Evolutionary conservation across 1,140 invertebrate genomes (phyloP).

Genomic region (Danaus melanippus): DNA sequence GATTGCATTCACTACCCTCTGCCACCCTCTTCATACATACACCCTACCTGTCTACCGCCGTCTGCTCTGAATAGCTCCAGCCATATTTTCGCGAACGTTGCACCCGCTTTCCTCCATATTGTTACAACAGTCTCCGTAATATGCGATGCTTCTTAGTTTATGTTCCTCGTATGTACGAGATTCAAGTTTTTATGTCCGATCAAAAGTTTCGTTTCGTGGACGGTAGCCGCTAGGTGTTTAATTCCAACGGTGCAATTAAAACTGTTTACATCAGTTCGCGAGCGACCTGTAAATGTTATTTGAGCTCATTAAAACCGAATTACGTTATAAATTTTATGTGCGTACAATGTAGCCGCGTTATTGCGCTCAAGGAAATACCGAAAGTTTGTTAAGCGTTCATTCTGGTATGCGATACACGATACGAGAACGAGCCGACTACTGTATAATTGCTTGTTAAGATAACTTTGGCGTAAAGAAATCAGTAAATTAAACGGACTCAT

Average conservation of each 20-base stretch:
- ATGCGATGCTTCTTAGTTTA: too few species aligned
- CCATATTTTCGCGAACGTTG: conserved; percentile 20
- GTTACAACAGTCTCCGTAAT: too few species aligned
- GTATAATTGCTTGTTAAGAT: conserved; percentile 10
- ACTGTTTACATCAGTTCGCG: conserved; percentile 53
- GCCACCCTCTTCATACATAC: conserved; percentile 39
- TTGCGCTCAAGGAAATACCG: conserved; percentile 42
- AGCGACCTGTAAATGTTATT: conserved; percentile 62
- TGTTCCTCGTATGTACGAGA: too few species aligned
- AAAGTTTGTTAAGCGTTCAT: conserved; percentile 43
- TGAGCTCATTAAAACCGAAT: conserved; percentile 59
- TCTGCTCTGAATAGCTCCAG: conserved; percentile 27
- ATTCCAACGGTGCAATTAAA: conserved; percentile 51
- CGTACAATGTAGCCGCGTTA: conserved; percentile 47
- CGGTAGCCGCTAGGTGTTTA: conserved; percentile 30
- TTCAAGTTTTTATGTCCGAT: conserved; percentile 11
- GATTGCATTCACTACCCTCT: conserved; percentile 67
- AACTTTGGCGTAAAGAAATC: conserved; percentile 7
- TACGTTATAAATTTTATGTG: conserved; percentile 62
- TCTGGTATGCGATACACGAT: conserved; percentile 27
- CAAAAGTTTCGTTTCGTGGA: conserved; percentile 48
- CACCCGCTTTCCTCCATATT: conserved; percentile 10
- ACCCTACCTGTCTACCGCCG: conserved; percentile 41
- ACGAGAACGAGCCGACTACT: conserved; percentile 9
- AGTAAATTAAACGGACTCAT: not conserved